Evolutionary conservation across 1,140 invertebrate genomes (phyloP).

Genomic region (Drosophila arawakana): DNA sequence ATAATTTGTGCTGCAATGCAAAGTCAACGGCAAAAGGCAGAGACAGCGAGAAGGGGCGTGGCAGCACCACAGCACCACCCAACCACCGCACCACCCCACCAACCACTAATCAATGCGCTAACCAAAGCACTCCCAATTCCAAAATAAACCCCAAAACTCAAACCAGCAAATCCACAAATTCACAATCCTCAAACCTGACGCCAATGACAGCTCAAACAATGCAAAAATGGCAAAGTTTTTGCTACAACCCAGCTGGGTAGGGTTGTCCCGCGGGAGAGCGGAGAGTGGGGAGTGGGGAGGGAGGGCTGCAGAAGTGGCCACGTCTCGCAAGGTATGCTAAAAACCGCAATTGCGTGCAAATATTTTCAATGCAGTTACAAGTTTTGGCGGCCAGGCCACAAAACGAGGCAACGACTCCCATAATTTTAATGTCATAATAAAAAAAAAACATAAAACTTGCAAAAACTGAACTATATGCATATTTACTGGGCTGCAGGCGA

Average conservation of each 20-base stretch:
- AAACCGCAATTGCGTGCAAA: conserved; percentile 82
- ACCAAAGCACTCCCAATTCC: conserved; percentile 19
- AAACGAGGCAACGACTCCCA: conserved; percentile 53
- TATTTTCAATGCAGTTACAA: conserved; percentile 77
- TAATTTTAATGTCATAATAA: conserved; percentile 83
- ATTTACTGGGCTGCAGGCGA: no score
- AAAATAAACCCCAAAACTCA: neutral
- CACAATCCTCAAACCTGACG: conserved; percentile 10
- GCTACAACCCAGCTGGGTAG: neutral
- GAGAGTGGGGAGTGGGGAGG: no score
- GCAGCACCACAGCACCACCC: neutral
- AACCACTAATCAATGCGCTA: conserved; percentile 43
- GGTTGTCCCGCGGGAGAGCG: neutral
- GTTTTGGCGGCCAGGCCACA: conserved; percentile 58
- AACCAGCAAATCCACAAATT: neutral
- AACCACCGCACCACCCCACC: conserved; percentile 1
- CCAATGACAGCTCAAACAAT: conserved; percentile 74
- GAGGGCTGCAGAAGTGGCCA: neutral
- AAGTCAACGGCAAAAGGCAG: conserved; percentile 1
- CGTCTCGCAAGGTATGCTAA: conserved; percentile 48
- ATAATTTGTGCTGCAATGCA: conserved; percentile 75
- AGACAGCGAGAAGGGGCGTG: neutral
- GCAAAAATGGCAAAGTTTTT: conserved; percentile 74
- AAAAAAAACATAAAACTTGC: conserved; percentile 40
- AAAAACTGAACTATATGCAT: neutral